Evolutionary conservation across 2,797 vertebrate species (phyloP).

Genomic region (Enteromius argenteus): DNA sequence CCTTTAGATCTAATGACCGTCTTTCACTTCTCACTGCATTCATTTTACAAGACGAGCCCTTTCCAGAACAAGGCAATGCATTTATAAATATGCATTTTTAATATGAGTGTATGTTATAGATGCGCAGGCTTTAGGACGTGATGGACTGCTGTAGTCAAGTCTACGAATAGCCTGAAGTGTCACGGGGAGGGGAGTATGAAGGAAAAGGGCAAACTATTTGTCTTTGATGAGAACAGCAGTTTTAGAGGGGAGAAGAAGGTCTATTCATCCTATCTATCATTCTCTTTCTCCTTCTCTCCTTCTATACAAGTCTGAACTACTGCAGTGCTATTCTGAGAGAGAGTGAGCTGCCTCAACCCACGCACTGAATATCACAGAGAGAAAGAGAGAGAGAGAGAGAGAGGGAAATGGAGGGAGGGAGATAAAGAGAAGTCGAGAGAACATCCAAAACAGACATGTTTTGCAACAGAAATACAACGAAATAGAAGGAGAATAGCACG

Average conservation of each 20-base stretch:
- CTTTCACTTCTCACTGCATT: neutral
- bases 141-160: neutral
- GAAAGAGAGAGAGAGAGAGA: constrained; percentile 69
- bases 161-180: neutral
- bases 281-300: constrained; percentile 73
- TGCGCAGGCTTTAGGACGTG: neutral
- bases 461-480: constrained; percentile 36
- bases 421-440: constrained; percentile 68
- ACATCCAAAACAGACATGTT: constrained; percentile 70
- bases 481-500: neutral
- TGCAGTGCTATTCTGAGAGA: constrained; percentile 89
- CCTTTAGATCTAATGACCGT: neutral
- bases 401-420: constrained; percentile 45
- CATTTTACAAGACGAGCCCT: neutral
- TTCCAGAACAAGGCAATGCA: neutral
- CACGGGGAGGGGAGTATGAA: neutral
- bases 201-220: constrained; percentile 26
- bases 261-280: constrained; percentile 58
- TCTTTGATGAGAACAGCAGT: constrained; percentile 28
- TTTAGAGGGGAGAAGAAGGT: constrained; percentile 49
- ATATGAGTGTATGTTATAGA: neutral
- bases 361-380: constrained; percentile 84
- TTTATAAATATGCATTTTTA: constrained; percentile 9
- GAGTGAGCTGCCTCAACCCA: constrained; percentile 87
- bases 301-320: constrained; percentile 81